A percentile compares a stretch with the other conserved stretches of the same genome.
phyloP scores from a whole-genome alignment of 2,797 vertebrate genomes.

The Coranthus polyacanthus region DNA sequence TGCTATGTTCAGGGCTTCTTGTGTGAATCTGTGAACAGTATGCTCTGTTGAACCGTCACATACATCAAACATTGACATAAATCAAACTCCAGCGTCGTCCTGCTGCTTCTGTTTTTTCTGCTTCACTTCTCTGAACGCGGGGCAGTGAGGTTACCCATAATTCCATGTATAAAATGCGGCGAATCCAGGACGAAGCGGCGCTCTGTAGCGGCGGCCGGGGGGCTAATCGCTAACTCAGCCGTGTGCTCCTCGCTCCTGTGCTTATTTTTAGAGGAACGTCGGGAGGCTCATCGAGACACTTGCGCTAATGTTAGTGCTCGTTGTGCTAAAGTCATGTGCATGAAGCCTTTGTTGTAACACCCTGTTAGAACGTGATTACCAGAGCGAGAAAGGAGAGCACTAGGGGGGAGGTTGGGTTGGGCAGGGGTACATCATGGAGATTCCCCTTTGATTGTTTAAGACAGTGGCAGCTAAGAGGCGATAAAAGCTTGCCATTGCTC shows the following conservation, averaged over 20 bases:
- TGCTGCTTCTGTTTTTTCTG: constrained; percentile 37
- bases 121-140: constrained; percentile 44
- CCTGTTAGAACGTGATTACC: constrained; percentile 36
- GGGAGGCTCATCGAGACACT: constrained; percentile 60
- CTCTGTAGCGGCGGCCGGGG: constrained; percentile 51
- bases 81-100: constrained; percentile 50
- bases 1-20: constrained; percentile 35
- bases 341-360: constrained; percentile 23
- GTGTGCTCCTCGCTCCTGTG: constrained; percentile 56
- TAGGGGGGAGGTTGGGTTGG: not conserved
- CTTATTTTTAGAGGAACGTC: constrained; percentile 77
- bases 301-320: constrained; percentile 65
- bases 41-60: constrained; percentile 55
- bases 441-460: constrained; percentile 39
- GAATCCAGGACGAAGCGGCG: constrained; percentile 48
- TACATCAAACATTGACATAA: constrained; percentile 66
- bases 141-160: constrained; percentile 59
- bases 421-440: constrained; percentile 14
- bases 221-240: constrained; percentile 73
- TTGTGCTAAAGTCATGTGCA: constrained; percentile 38
- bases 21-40: constrained; percentile 47
- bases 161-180: constrained; percentile 58
- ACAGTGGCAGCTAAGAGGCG: constrained; percentile 47
- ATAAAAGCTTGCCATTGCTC: constrained; percentile 54
- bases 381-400: constrained; percentile 5